These are phyloP conservation scores for Sepiola atlantica DNA, from an alignment of 2,888 invertebrate genomes.

Conservation along the genomic window DNA sequence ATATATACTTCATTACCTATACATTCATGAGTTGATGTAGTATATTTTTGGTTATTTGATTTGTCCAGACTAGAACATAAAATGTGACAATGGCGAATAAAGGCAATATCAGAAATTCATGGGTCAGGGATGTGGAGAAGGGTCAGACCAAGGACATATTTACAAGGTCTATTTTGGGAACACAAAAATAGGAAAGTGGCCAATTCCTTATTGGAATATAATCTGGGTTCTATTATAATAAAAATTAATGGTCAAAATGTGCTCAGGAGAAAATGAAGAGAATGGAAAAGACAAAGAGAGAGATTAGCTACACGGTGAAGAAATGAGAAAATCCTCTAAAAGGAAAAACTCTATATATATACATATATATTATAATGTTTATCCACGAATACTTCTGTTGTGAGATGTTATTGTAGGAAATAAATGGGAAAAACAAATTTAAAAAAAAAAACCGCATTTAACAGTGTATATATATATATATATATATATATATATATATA, in stretches of 20 bases:
- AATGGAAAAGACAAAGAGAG: not conserved
- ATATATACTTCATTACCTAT: constrained; percentile 17
- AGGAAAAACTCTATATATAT: too few species aligned
- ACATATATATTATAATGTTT: too few species aligned
- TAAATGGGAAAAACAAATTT: too few species aligned
- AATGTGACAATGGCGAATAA: constrained; percentile 10
- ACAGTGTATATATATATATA: too few species aligned
- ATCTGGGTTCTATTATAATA: constrained; percentile 32
- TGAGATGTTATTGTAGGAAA: too few species aligned
- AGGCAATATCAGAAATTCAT: not conserved
- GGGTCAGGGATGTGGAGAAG: not conserved
- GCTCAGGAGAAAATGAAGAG: not conserved
- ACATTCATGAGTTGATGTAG: not conserved
- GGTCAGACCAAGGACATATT: not conserved
- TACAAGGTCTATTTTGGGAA: not conserved
- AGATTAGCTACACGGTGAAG: not conserved
- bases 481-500: too few species aligned
- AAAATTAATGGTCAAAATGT: not conserved
- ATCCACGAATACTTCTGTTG: too few species aligned
- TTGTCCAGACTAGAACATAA: constrained; percentile 7
- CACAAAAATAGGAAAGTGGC: not conserved
- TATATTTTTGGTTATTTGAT: constrained; percentile 20
- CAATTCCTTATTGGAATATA: constrained; percentile 6
- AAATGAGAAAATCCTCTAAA: too few species aligned
- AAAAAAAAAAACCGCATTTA: too few species aligned